Evolutionary conservation across 2,888 invertebrate genomes (phyloP).

Genomic region (Pammene fasciana): DNA sequence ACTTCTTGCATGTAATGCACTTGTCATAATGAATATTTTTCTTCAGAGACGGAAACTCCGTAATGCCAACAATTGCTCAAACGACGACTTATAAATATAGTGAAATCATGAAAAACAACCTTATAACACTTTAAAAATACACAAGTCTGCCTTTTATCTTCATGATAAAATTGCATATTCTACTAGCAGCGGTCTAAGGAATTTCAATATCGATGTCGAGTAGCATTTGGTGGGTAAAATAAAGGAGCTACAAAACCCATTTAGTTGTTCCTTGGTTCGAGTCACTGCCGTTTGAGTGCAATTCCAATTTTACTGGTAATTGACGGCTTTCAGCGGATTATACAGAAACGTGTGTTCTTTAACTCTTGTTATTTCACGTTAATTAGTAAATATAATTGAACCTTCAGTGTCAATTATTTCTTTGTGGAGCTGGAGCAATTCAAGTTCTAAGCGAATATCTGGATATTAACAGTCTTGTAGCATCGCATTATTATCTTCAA

Average conservation of each 20-base stretch:
- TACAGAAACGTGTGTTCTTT: not conserved
- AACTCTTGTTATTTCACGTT: constrained; percentile 2
- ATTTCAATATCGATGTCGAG: not conserved
- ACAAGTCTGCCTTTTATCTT: not conserved
- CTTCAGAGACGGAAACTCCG: not conserved
- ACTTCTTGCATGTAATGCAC: too few species aligned
- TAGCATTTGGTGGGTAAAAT: not conserved
- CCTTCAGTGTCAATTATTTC: constrained; percentile 11
- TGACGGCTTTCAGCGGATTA: constrained; percentile 10
- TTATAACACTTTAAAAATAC: not conserved
- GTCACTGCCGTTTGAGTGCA: constrained; percentile 1
- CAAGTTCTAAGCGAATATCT: constrained; percentile 16
- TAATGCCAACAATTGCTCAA: not conserved
- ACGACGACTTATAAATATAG: not conserved
- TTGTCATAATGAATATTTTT: not conserved
- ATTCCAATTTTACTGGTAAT: constrained; percentile 13
- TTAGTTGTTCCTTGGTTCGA: not conserved
- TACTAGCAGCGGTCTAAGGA: not conserved
- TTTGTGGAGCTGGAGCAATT: constrained; percentile 20
- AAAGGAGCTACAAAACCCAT: not conserved
- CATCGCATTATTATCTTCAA: constrained; percentile 35
- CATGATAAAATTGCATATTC: not conserved
- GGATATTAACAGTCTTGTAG: constrained; percentile 12
- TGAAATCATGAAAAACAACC: not conserved
- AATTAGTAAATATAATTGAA: constrained; percentile 1